These are phyloP conservation scores for Drosophila tsacasi DNA, from an alignment of 1,140 invertebrate genomes.

Conservation along the genomic window DNA sequence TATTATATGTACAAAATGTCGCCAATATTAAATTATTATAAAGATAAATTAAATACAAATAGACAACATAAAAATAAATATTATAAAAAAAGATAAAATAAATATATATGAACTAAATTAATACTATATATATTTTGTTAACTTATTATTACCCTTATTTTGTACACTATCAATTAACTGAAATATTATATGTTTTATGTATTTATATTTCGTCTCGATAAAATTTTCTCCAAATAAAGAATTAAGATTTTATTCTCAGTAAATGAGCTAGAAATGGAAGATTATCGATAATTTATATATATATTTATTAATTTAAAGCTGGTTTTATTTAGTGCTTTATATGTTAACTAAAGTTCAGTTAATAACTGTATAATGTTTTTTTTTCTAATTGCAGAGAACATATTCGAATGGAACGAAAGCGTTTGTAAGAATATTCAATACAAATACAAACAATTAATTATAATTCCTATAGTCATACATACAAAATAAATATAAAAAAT, in stretches of 20 bases:
- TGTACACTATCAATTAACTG: too few relatives aligned
- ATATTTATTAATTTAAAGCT: background rate
- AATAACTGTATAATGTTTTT: background rate
- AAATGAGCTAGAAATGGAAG: background rate
- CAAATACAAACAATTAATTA: constrained; percentile 38
- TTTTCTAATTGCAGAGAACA: constrained; percentile 31
- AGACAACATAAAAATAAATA: too few relatives aligned
- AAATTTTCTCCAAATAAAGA: background rate
- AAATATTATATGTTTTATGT: too few relatives aligned
- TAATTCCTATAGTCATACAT: constrained; percentile 75
- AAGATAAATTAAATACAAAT: too few relatives aligned
- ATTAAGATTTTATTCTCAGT: background rate
- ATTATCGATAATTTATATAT: background rate
- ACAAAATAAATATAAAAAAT: constrained; percentile 51
- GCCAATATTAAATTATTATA: too few relatives aligned
- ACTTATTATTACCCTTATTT: too few relatives aligned
- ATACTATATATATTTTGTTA: too few relatives aligned
- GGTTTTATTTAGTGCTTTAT: background rate
- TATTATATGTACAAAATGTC: too few relatives aligned
- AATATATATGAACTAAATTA: too few relatives aligned
- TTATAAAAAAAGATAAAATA: too few relatives aligned
- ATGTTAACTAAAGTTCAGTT: background rate
- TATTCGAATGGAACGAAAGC: constrained; percentile 60
- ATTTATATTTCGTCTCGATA: too few relatives aligned
- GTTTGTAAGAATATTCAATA: constrained; percentile 54